phyloP scores from a whole-genome alignment of 1,140 invertebrate genomes.

The Pogonognathellus flavescens region DNA sequence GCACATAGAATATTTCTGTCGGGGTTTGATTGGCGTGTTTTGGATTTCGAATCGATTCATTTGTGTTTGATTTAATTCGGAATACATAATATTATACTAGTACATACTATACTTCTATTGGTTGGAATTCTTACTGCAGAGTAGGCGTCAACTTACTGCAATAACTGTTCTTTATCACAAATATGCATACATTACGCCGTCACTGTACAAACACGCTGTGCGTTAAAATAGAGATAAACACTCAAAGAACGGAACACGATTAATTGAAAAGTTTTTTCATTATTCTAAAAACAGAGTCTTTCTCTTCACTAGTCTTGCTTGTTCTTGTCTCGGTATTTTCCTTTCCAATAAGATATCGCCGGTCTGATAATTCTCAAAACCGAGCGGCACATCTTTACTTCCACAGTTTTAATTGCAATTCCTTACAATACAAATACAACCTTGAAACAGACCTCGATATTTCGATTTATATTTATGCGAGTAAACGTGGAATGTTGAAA shows the following conservation, averaged over 20 bases:
- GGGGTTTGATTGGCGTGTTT: background rate
- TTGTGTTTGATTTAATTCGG: background rate
- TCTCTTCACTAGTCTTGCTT: constrained; percentile 1
- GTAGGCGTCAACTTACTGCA: constrained; percentile 19
- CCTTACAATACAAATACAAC: constrained; percentile 25
- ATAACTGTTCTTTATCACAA: constrained; percentile 31
- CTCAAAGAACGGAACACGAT: constrained; percentile 5
- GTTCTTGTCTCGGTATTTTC: background rate
- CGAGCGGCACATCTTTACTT: background rate
- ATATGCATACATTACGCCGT: constrained; percentile 34
- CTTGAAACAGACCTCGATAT: constrained; percentile 4
- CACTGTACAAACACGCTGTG: constrained; percentile 21
- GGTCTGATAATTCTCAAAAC: background rate
- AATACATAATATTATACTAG: background rate
- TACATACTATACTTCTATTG: constrained; percentile 13
- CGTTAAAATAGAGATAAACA: constrained; percentile 1
- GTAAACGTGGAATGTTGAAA: constrained; percentile 57
- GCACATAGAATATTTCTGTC: constrained; percentile 35
- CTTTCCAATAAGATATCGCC: background rate
- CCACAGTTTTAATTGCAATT: background rate
- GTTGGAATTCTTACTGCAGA: constrained; percentile 18
- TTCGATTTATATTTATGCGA: constrained; percentile 32
- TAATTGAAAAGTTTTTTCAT: background rate
- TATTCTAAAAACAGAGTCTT: background rate
- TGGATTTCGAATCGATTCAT: constrained; percentile 19